Evolutionary conservation across 2,113 vertebrate genomes (phyloP), one percentile per base, ranked within the genome.

Genomic region (Tachysurus vachellii): DNA sequence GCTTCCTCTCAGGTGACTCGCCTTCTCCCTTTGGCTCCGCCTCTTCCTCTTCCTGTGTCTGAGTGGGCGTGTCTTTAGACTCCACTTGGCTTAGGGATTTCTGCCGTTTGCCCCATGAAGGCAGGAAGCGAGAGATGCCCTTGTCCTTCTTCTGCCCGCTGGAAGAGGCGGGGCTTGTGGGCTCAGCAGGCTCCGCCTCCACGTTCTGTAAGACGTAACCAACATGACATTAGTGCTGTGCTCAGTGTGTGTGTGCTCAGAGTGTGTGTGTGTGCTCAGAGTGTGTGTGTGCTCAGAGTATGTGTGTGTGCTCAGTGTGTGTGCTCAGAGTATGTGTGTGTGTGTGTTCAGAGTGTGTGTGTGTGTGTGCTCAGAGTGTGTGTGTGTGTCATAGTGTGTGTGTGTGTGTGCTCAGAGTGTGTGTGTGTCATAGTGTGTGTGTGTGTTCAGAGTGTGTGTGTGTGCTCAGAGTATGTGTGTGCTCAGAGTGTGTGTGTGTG

Each of bases 21-120:
- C 2, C 56, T 7, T 91, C 89, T 82, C 61, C 87, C 91, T 81
- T 91, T 90, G 71, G 62, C 42, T 70, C 77, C 85, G 81, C 89
- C 92, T 82, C 93, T 21, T 88, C 80, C 93, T 91, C 93, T 21
- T 88, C 80, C 93, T 91, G 94, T 10, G 66, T 10, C 80, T 87
- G 80, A 28, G 66, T 82, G 68, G 86, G 88, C 70, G 94, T 90
- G 79, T 86, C 95, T 92, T 94, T 95, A 87, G 93, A 90, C 73
- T 93, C 94, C 70, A 93, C 87, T 87, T 97, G 95, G 86, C 92
- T 96, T 85, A 96, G 96, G 11, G 98, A 98, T 90, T 97, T 99
- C 85, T 98, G 98, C 88, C 97, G 99, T 94, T 98, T 99, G 93
- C 98, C 96, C 98, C 98, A 99, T 59, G 97, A 96, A 2, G 98